Percentiles rank a stretch among this genome's conserved stretches.
Conservation (phyloP, 2,113 vertebrate species). For the Seriola dumerili region DNA sequence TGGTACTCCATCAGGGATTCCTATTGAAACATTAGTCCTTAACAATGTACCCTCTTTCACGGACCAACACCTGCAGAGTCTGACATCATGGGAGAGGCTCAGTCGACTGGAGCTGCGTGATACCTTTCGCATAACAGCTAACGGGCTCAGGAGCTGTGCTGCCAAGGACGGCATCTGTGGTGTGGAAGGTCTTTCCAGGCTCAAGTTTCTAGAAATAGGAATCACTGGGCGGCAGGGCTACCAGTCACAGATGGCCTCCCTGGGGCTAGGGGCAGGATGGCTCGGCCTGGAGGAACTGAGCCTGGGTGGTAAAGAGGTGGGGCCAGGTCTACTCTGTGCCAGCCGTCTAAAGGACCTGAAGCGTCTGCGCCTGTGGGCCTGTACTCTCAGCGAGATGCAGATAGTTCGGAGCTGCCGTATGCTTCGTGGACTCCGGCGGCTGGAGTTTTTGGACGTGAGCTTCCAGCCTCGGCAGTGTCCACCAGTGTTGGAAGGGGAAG, state of each 20-base stretch:
- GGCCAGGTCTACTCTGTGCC: constrained; percentile 81
- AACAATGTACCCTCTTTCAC: constrained; percentile 86
- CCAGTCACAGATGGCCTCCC: constrained; percentile 83
- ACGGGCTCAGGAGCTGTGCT: constrained; percentile 80
- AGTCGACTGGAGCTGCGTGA: constrained; percentile 80
- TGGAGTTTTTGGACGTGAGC: constrained; percentile 83
- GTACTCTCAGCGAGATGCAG: constrained; percentile 80
- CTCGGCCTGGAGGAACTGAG: constrained; percentile 81
- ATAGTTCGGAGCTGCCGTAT: constrained; percentile 82
- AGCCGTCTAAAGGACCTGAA: constrained; percentile 82
- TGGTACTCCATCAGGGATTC: constrained; percentile 43
- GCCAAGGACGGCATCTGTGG: constrained; percentile 72
- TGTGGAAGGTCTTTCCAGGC: constrained; percentile 75
- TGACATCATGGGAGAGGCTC: constrained; percentile 80
- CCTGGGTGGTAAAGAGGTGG: constrained; percentile 84
- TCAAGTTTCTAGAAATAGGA: constrained; percentile 83
- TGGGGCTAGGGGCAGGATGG: constrained; percentile 85
- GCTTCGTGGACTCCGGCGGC: constrained; percentile 73
- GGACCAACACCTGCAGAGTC: constrained; percentile 84
- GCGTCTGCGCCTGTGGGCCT: constrained; percentile 77
- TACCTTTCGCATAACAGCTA: constrained; percentile 81
- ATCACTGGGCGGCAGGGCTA: constrained; percentile 77
- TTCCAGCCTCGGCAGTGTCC: constrained; percentile 77
- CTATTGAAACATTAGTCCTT: constrained; percentile 80
- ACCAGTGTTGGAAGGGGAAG: constrained; percentile 55